phyloP scores from a whole-genome alignment of 2,797 vertebrate genomes.

The Scleropages formosus region DNA sequence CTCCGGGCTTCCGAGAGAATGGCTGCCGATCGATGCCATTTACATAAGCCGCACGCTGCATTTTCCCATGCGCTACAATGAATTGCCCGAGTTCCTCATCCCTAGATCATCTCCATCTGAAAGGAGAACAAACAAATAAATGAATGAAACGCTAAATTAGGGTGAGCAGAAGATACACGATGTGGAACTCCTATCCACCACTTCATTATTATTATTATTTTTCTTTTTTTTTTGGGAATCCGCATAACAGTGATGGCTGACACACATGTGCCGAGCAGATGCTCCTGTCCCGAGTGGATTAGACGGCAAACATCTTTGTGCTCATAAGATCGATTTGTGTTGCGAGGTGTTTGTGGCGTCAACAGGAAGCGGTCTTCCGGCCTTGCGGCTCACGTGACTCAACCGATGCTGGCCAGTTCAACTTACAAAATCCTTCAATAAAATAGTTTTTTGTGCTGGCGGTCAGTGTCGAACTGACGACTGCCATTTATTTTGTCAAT shows the following conservation, averaged over 20 bases:
- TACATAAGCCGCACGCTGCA: constrained; percentile 28
- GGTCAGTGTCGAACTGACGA: constrained; percentile 29
- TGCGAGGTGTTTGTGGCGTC: no score
- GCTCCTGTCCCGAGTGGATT: no score
- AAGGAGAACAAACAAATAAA: not conserved
- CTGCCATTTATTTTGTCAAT: constrained; percentile 19
- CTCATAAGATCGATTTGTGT: no score
- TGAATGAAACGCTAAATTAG: constrained; percentile 9
- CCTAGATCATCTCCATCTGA: not conserved
- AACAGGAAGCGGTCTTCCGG: no score
- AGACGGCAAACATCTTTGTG: no score
- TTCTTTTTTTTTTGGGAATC: constrained; percentile 8
- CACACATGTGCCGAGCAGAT: not conserved
- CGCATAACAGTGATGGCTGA: not conserved
- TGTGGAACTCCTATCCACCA: not conserved
- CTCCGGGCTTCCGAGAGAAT: constrained; percentile 27
- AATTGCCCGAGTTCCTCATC: not conserved
- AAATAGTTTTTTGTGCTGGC: constrained; percentile 1
- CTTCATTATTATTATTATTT: not conserved
- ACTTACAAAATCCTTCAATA: no score
- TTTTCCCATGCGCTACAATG: not conserved
- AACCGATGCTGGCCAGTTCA: no score
- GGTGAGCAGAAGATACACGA: not conserved
- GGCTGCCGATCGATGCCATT: constrained; percentile 39
- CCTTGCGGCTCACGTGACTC: no score